Base-by-base conservation (phyloP, 2,113 vertebrate species). In the Gavialis gangeticus region DNA sequence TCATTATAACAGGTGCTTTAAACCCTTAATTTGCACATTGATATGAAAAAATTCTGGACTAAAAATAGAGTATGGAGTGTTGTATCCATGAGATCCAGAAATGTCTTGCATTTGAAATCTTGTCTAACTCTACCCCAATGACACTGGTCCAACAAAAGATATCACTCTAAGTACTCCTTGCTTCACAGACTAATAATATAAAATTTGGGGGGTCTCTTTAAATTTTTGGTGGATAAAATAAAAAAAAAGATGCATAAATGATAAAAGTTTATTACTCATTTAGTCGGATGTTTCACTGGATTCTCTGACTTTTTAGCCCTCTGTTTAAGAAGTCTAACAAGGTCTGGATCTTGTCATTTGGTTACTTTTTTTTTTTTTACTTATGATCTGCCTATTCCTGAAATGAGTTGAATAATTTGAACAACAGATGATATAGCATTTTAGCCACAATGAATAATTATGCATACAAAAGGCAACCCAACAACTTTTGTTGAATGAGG, bases 391-490 rank as follows among this genome's bases (percentile, higher is more conserved):
- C 2, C 77, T 4, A 10, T 66, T 88, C 34, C 67, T 94, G 73
- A 30, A 83, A 55, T 78, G 81, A 67, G 3, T 34, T 17, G 56
- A 28, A 28, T 15, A 81, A 28, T 4, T 12, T 83, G 28, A 79
- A 34, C 15, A 87, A n/a, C 1, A 81, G 22, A 12, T 28, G 46
- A 46, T 24, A 34, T n/a, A 79, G 16, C 22, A 46, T 90, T 85
- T 84, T 66, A 37, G 34, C 11, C 37, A n/a, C 22, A 12, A 85
- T 30, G 58, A 91, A 59, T 55, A 10, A 63, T 77, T 88, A 10
- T 0, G 0, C 5, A 1, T 64, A 14, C 54, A 12, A 46, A 66
- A 66, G 19, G 5, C 15, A 79, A 1, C 4, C 69, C 6, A 4
- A 12, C 37, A 34, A 71, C 34, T 46, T 71, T 37, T 71, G 69